Evolutionary conservation across 2,797 vertebrate species (phyloP).

Genomic region (Fringilla coelebs): DNA sequence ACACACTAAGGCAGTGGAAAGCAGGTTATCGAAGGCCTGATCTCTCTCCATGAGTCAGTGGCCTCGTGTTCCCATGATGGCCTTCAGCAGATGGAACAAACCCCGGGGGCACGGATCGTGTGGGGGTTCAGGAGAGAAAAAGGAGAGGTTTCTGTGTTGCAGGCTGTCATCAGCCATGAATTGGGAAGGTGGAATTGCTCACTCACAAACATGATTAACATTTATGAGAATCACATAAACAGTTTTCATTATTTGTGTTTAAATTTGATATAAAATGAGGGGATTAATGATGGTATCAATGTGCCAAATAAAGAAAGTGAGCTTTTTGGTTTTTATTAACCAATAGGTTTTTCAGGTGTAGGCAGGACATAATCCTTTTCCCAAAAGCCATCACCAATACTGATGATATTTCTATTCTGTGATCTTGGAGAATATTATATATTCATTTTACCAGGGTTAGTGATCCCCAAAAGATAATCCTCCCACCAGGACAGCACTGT

Average conservation of each 20-base stretch:
- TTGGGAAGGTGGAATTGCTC: neutral
- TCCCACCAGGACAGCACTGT: neutral
- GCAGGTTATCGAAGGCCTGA: neutral
- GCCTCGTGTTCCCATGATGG: neutral
- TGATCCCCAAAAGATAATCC: neutral
- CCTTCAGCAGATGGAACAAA: constrained; percentile 17
- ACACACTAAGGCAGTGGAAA: neutral
- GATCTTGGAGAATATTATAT: neutral
- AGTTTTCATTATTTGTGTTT: neutral
- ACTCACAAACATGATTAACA: neutral
- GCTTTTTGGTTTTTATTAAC: neutral
- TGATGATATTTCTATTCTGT: neutral
- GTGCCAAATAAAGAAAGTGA: neutral
- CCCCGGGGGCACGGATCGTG: neutral
- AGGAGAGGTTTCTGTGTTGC: neutral
- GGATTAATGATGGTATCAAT: neutral
- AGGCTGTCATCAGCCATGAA: neutral
- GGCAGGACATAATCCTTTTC: neutral
- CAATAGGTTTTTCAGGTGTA: neutral
- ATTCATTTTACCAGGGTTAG: neutral
- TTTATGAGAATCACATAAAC: neutral
- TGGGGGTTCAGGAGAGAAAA: neutral
- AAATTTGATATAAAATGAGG: neutral
- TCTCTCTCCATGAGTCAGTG: constrained; percentile 7
- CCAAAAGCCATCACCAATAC: neutral